Base-by-base conservation (phyloP, 1,140 invertebrate genomes). In the Achatina immaculata region DNA sequence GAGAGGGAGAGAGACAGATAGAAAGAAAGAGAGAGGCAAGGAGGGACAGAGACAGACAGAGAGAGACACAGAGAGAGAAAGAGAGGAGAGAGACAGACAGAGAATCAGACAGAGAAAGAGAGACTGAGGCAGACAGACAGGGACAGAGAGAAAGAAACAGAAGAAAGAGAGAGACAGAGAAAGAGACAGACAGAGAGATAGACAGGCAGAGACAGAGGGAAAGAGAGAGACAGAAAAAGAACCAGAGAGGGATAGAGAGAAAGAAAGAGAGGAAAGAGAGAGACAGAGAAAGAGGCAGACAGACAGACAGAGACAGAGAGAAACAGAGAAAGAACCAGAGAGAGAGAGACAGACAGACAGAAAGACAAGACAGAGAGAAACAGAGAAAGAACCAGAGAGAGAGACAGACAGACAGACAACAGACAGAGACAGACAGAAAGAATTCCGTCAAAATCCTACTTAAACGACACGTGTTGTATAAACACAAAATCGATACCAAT, bases 231-330 rank as follows among this genome's bases (percentile, higher is more conserved):
- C 14, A 78, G 7, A 69, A 9, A 78, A 21, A 78, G 38, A 42
- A 7, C 6, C 6, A 68, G 6, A 34, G 28, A 34, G 6, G n/a
- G 40, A 72, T 16, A 72, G 31, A 72, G 16, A 72, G 31, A 34
- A 4, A 72, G 31, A 24, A 9, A 51, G 21, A 43, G 6, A 40
- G 45, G 34, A 58, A 58, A 73, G 14, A 73, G 40, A 58, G 7
- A 45, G 43, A 73, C 28, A 69, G n/a, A 79, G 58, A 79, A 42
- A 45, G 24, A 69, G 77, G 11, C 21, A 48, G 62, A 36, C 3
- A 69, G 38, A 69, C 6, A 38, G 34, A 79, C 19, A 43, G 45
- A 36, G 58, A 69, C 11, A 38, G 69, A 55, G 40, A 73, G 69
- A 69, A 19, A 79, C 58, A 79, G 19, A 69, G n/a, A 72, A 34